Percentiles rank a stretch among this genome's conserved stretches.
Evolutionary conservation across 2,113 vertebrate genomes (phyloP).

Genomic region (Tichodroma muraria): DNA sequence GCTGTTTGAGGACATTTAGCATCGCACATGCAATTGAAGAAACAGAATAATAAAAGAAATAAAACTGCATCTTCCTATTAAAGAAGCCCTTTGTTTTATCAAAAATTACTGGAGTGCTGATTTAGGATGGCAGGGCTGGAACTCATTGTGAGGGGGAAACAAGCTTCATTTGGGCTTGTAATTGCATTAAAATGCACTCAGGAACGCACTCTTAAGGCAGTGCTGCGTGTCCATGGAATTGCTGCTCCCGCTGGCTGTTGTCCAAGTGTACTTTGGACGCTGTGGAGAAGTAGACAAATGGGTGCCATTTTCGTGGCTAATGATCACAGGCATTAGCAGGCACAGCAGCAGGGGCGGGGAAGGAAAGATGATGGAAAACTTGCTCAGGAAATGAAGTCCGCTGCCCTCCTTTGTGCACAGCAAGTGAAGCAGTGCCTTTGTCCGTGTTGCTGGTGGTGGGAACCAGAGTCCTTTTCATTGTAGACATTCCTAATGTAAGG

Average conservation of each 20-base stretch:
- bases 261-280: background rate
- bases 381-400: background rate
- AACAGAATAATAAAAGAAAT: background rate
- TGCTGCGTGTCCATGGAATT: background rate
- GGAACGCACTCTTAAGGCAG: conserved; percentile 3
- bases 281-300: conserved; percentile 16
- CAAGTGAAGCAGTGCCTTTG: background rate
- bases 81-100: background rate
- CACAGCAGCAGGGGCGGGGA: background rate
- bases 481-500: background rate
- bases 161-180: conserved; percentile 18
- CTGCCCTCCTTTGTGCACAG: background rate
- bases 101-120: background rate
- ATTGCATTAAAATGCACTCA: background rate
- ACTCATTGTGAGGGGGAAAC: background rate
- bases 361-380: background rate
- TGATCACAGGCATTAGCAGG: background rate
- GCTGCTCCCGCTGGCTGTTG: background rate
- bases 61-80: background rate
- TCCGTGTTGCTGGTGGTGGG: background rate
- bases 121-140: background rate
- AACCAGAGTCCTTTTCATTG: background rate
- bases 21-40: background rate
- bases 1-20: conserved; percentile 55
- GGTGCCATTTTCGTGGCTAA: conserved; percentile 13